Evolutionary conservation across 2,113 vertebrate genomes (phyloP), one percentile per base, ranked within the genome.

Genomic region (Tetrax tetrax): DNA sequence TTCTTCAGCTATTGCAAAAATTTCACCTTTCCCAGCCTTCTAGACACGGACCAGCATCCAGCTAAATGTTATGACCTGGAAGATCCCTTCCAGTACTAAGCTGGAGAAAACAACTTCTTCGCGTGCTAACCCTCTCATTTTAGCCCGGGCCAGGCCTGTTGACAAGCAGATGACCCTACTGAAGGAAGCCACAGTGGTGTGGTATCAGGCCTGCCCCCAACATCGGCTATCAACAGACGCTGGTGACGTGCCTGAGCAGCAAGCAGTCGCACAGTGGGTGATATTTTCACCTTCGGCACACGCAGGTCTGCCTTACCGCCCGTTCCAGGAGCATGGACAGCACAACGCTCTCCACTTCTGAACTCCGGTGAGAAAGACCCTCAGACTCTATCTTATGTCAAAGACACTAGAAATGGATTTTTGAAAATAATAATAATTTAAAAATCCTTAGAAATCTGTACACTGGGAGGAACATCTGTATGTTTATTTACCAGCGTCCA

Each of bases 321-420:
- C 0, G 0, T 43, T 48, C 59, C 4, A 2, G 28, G 33, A 76
- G 5, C 53, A 17, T 7, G 28, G 29, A 22, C 6, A 54, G 33
- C 8, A 35, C 33, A 59, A 15, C 0, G 0, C 14, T 48, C 11
- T n/a, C 14, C 1, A 1, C 28, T 27, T 53, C 27, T 41, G n/a
- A 38, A 29, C 31, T 20, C 17, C 1, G 0, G 4, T 13, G 29
- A 63, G 69, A 66, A 91, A 85, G 69, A 1, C 41, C 14, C 61
- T 64, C n/a, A 66, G 35, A 53, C 11, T 60, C 29, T 38, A 0
- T 43, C 35, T 64, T 37, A 10, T 9, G 9, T 16, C 71, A 83
- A 37, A 56, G 19, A n/a, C 21, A 15, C 35, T 63, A 53, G 41
- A 53, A 79, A 69, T 14, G 6, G n/a, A 38, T 25, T 79, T 88